Evolutionary conservation across 2,888 invertebrate genomes (phyloP).

Genomic region (Nomada ruficornis): DNA sequence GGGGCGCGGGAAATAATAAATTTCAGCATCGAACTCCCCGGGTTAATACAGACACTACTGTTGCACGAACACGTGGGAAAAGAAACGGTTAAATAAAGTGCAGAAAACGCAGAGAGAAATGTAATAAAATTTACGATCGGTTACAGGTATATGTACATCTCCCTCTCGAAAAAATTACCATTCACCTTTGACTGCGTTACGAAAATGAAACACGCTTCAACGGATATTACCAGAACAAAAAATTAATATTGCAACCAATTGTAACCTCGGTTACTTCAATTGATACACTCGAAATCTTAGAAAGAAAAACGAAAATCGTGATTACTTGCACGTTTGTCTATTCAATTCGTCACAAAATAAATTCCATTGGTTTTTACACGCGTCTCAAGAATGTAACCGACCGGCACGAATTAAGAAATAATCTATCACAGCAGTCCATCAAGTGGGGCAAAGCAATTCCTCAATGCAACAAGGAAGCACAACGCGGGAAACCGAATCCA

Average conservation of each 20-base stretch:
- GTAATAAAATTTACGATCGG: slow-evolving; percentile 32
- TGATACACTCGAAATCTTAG: no score
- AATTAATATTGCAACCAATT: no score
- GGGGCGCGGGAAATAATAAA: slow-evolving; percentile 47
- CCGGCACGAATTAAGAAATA: background rate
- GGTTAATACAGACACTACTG: slow-evolving; percentile 46
- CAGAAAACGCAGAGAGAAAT: background rate
- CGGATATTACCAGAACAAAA: no score
- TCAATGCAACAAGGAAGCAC: background rate
- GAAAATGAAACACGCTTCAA: no score
- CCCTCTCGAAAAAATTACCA: no score
- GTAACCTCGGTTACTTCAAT: no score
- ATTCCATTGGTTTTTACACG: no score
- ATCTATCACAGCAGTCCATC: background rate
- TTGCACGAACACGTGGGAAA: background rate
- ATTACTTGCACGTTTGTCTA: no score
- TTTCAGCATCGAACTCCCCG: slow-evolving; percentile 21
- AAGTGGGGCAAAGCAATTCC: slow-evolving; percentile 3
- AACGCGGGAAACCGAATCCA: slow-evolving; percentile 19
- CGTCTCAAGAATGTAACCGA: background rate
- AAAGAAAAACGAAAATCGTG: no score
- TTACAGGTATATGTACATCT: background rate
- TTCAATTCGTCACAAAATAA: no score
- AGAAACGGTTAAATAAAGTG: background rate
- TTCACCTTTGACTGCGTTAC: no score